Percentiles rank a stretch among this genome's conserved stretches.
phyloP scores from a whole-genome alignment of 2,888 invertebrate species.

The Drosophila cyrtoloma region DNA sequence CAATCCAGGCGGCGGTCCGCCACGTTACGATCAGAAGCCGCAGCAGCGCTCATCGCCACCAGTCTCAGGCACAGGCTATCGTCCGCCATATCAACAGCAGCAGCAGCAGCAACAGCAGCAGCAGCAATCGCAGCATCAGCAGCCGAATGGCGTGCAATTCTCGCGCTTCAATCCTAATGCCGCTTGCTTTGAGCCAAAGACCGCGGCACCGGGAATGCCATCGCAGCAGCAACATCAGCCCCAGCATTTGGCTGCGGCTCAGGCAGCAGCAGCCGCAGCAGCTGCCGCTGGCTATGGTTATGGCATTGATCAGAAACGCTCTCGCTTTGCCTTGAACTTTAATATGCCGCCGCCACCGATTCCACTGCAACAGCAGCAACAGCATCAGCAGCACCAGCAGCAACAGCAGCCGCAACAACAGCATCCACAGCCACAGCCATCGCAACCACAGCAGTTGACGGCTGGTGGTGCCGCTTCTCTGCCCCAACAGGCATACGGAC shows the following conservation, averaged over 20 bases:
- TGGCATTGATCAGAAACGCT: slow-evolving; percentile 71
- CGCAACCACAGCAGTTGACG: slow-evolving; percentile 51
- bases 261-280: slow-evolving; percentile 56
- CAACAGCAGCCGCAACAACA: slow-evolving; percentile 56
- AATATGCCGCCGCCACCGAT: slow-evolving; percentile 69
- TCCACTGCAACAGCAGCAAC: slow-evolving; percentile 54
- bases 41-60: slow-evolving; percentile 63
- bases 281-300: slow-evolving; percentile 56
- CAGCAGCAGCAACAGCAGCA: slow-evolving; percentile 60
- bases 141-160: slow-evolving; percentile 54
- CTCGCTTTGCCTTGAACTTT: slow-evolving; percentile 70
- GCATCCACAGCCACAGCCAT: slow-evolving; percentile 33
- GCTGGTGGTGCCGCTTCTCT: slow-evolving; percentile 41
- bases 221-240: slow-evolving; percentile 54
- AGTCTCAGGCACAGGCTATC: slow-evolving; percentile 56
- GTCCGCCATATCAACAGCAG: slow-evolving; percentile 43
- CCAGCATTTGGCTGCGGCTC: slow-evolving; percentile 51
- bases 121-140: slow-evolving; percentile 44
- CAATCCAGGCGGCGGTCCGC: slow-evolving; percentile 53
- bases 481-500: slow-evolving; percentile 61
- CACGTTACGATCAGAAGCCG: slow-evolving; percentile 63
- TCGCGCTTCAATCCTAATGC: slow-evolving; percentile 77
- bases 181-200: slow-evolving; percentile 71
- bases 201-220: slow-evolving; percentile 44
- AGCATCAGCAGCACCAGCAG: slow-evolving; percentile 46